phyloP scores from a whole-genome alignment of 2,888 invertebrate species.

The Callimorpha dominula region DNA sequence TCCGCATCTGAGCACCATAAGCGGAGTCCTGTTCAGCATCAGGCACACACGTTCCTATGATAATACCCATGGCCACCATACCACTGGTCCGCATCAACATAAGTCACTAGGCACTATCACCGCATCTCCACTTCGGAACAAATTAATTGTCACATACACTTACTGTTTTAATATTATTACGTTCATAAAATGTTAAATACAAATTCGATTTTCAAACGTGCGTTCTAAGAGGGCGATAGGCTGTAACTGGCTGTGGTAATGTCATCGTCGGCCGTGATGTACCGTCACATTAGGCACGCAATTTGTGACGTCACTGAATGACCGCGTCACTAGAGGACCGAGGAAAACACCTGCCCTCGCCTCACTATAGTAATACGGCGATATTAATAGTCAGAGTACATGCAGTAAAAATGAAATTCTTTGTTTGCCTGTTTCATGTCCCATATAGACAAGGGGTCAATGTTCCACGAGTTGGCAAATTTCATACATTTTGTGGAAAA shows the following conservation, averaged over 20 bases:
- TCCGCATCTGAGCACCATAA: constrained; percentile 75
- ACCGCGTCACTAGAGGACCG: constrained; percentile 38
- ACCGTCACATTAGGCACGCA: constrained; percentile 51
- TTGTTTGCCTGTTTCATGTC: constrained; percentile 22
- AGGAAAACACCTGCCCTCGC: constrained; percentile 39
- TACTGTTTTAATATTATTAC: constrained; percentile 14
- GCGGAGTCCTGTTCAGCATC: constrained; percentile 88
- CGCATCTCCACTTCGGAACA: constrained; percentile 46
- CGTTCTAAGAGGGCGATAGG: constrained; percentile 31
- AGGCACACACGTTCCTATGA: constrained; percentile 91
- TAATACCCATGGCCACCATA: constrained; percentile 88
- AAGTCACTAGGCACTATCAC: constrained; percentile 45
- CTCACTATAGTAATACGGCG: constrained; percentile 27
- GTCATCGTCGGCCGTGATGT: constrained; percentile 33
- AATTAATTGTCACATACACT: constrained; percentile 32
- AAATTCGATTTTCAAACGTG: constrained; percentile 31
- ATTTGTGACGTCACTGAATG: constrained; percentile 46
- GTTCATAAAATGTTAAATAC: constrained; percentile 30
- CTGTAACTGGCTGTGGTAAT: constrained; percentile 42
- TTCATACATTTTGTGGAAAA: constrained; percentile 3
- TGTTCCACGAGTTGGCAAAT: constrained; percentile 28
- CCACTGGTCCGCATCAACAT: constrained; percentile 58
- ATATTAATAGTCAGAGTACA: constrained; percentile 39
- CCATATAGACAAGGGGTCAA: constrained; percentile 32
- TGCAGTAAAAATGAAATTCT: constrained; percentile 24